A percentile compares a stretch with the other conserved stretches of the same genome.
phyloP scores from a whole-genome alignment of 64 coral and sea anemone genomes.

The Montipora capricornis region DNA sequence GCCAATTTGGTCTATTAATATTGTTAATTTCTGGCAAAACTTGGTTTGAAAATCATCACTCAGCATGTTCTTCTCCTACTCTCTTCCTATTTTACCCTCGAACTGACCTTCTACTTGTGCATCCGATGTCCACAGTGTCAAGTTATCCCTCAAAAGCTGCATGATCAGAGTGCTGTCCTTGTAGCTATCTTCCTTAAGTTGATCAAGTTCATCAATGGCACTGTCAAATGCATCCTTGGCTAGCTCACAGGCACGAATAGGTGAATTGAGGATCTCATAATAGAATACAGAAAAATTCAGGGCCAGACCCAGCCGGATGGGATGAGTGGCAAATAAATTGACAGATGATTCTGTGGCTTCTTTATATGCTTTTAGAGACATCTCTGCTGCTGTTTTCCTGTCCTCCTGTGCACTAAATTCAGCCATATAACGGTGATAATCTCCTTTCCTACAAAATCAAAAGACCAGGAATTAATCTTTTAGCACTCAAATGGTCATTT shows the following conservation, averaged over 20 bases:
- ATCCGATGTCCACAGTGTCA: conserved; percentile 88
- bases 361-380: conserved; percentile 66
- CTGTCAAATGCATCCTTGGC: conserved; percentile 87
- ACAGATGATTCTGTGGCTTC: conserved; percentile 51
- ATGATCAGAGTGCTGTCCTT: conserved; percentile 97
- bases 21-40: too few relatives aligned
- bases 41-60: too few relatives aligned
- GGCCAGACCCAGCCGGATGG: conserved; percentile 90
- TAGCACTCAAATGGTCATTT: too few relatives aligned
- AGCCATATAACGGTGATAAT: conserved; percentile 88
- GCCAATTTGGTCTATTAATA: too few relatives aligned
- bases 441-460: conserved; percentile 72
- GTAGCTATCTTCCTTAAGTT: conserved; percentile 74
- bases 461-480: background rate
- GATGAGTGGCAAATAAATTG: conserved; percentile 61
- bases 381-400: conserved; percentile 32
- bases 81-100: too few relatives aligned
- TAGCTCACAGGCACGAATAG: conserved; percentile 68
- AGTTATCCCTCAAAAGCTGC: conserved; percentile 95
- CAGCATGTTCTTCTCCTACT: too few relatives aligned
- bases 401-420: conserved; percentile 61
- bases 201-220: conserved; percentile 81
- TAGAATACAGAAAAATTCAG: conserved; percentile 96
- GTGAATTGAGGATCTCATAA: conserved; percentile 79
- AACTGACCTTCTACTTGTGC: conserved; percentile 55